A percentile compares a stretch with the other conserved stretches of the same genome.
Conservation (phyloP, 2,113 vertebrate genomes). For the Cheilinus undulatus region DNA sequence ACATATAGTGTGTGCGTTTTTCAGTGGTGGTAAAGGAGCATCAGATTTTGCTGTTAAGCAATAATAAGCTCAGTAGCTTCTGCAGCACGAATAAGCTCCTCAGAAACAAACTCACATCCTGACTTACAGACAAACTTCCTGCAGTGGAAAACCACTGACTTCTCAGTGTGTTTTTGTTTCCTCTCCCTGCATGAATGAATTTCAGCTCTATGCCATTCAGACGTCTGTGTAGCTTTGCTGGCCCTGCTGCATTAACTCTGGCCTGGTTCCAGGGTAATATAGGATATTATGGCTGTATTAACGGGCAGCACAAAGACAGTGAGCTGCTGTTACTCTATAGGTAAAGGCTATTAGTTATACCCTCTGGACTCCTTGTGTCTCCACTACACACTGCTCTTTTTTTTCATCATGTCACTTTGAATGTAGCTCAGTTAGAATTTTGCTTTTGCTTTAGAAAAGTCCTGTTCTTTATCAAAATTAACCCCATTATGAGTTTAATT, state of each 20-base stretch:
- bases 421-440: neutral
- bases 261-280: constrained; percentile 29
- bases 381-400: neutral
- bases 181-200: constrained; percentile 18
- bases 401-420: constrained; percentile 25
- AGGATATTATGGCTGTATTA: constrained; percentile 32
- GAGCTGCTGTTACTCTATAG: constrained; percentile 18
- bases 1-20: no score
- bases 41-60: no score
- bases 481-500: no score
- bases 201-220: neutral
- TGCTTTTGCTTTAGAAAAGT: no score
- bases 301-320: constrained; percentile 27
- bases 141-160: neutral
- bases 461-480: no score
- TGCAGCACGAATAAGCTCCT: neutral
- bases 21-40: no score
- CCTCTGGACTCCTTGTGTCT: constrained; percentile 25
- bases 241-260: constrained; percentile 24
- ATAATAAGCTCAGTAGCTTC: no score
- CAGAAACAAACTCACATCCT: constrained; percentile 9
- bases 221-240: neutral
- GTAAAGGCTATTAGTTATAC: constrained; percentile 21
- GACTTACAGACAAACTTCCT: constrained; percentile 4
- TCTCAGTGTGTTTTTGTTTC: constrained; percentile 8